These are phyloP conservation scores for Eurystomus gularis DNA, from an alignment of 2,113 vertebrate species.

Conservation along the genomic window DNA sequence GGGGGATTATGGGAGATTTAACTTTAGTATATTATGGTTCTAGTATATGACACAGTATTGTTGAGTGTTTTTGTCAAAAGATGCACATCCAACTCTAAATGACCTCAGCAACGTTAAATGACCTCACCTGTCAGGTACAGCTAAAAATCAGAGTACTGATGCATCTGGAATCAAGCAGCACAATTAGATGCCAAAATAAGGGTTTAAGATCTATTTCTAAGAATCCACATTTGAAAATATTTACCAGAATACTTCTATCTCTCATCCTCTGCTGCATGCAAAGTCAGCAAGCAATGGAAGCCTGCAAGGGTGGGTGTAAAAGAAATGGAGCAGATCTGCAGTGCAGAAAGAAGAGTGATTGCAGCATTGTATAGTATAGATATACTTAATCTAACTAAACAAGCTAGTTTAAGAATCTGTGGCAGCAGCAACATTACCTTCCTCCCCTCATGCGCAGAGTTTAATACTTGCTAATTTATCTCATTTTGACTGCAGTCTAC, in stretches of 20 bases:
- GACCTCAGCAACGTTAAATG: neutral
- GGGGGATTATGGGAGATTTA: neutral
- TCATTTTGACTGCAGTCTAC: neutral
- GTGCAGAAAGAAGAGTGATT: neutral
- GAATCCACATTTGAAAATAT: neutral
- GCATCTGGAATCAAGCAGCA: neutral
- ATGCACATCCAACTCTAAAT: neutral
- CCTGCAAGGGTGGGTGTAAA: neutral
- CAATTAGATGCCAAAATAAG: neutral
- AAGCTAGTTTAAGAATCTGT: neutral
- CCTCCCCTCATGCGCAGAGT: neutral
- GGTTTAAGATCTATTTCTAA: neutral
- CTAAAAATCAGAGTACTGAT: neutral
- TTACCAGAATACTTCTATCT: neutral
- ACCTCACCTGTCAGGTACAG: neutral
- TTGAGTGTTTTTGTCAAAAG: neutral
- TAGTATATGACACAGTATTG: neutral
- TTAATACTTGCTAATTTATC: neutral
- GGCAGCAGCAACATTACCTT: neutral
- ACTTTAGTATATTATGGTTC: neutral
- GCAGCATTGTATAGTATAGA: neutral
- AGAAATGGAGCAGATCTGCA: neutral
- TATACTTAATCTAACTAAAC: neutral
- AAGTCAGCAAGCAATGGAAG: neutral
- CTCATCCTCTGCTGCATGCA: neutral